A percentile compares a stretch with the other conserved stretches of the same genome.
phyloP scores from a whole-genome alignment of 1,140 invertebrate species.

The Samia ricini region DNA sequence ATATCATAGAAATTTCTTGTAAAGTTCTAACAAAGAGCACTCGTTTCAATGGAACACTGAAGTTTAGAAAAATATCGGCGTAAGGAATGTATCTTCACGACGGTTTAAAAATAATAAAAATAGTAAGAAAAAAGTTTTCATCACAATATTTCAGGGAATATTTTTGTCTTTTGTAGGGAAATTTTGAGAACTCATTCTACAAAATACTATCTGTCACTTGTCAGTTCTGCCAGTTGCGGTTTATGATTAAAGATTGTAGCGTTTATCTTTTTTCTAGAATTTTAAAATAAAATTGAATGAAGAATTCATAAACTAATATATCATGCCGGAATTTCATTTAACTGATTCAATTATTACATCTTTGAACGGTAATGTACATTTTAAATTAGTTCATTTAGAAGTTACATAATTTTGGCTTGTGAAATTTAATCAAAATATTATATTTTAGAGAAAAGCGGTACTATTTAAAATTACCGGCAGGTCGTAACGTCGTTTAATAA shows the following conservation, averaged over 20 bases:
- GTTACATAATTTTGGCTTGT: conserved; percentile 67
- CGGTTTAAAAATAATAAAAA: no score
- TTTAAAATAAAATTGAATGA: neutral
- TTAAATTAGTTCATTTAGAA: conserved; percentile 21
- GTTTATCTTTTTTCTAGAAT: neutral
- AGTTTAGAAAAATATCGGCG: no score
- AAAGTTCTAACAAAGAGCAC: no score
- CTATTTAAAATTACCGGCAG: conserved; percentile 37
- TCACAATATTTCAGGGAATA: no score
- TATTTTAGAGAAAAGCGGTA: conserved; percentile 62
- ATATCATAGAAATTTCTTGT: no score
- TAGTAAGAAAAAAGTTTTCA: no score
- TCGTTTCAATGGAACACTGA: no score
- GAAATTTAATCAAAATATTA: conserved; percentile 53
- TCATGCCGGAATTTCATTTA: conserved; percentile 60
- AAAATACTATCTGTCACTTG: neutral
- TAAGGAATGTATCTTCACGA: no score
- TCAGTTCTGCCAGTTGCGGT: conserved; percentile 2
- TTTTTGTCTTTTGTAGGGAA: no score
- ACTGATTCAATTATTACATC: conserved; percentile 60
- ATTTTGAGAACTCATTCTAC: no score
- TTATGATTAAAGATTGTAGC: neutral
- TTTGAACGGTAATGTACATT: conserved; percentile 49
- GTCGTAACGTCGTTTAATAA: neutral
- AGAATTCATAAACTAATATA: conserved; percentile 3